Conservation (phyloP, 2,888 invertebrate genomes). For the Portevinia maculata region DNA sequence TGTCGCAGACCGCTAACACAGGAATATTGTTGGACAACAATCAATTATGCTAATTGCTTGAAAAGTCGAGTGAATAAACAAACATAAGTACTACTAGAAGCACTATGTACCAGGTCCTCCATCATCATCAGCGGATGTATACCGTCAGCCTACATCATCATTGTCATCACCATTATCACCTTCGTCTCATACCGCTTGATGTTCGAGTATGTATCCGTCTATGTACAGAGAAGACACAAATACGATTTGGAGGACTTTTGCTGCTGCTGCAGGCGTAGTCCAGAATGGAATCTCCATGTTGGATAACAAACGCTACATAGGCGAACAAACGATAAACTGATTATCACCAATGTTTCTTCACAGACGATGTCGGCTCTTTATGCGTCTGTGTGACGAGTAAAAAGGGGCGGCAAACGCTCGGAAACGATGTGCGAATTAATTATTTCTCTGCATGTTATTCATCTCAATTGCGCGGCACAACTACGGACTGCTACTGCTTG, state of each 20-base stretch:
- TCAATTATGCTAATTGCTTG: slow-evolving; percentile 78
- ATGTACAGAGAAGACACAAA: slow-evolving; percentile 23
- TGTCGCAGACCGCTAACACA: slow-evolving; percentile 61
- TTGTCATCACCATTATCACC: slow-evolving; percentile 59
- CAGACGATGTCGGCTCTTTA: slow-evolving; percentile 41
- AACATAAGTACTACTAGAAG: slow-evolving; percentile 28
- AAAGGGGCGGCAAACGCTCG: neutral
- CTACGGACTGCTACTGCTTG: slow-evolving; percentile 27
- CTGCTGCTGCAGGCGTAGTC: slow-evolving; percentile 16
- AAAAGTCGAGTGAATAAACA: slow-evolving; percentile 54
- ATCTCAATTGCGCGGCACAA: slow-evolving; percentile 49
- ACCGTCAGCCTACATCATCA: slow-evolving; percentile 65
- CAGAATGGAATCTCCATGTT: slow-evolving; percentile 58
- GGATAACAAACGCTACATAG: slow-evolving; percentile 62
- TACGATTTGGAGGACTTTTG: slow-evolving; percentile 35
- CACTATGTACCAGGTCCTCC: slow-evolving; percentile 3
- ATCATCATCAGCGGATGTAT: slow-evolving; percentile 57
- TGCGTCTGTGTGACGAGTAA: slow-evolving; percentile 18
- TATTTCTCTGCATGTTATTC: slow-evolving; percentile 60
- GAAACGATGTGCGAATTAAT: slow-evolving; percentile 64
- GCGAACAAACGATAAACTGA: slow-evolving; percentile 68
- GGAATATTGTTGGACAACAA: slow-evolving; percentile 75
- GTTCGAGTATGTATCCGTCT: slow-evolving; percentile 10
- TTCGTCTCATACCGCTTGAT: slow-evolving; percentile 56
- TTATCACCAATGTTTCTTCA: slow-evolving; percentile 72